A percentile compares a stretch with the other conserved stretches of the same genome.
phyloP scores from a whole-genome alignment of 1,140 invertebrate genomes.

The Pogonognathellus flavescens region DNA sequence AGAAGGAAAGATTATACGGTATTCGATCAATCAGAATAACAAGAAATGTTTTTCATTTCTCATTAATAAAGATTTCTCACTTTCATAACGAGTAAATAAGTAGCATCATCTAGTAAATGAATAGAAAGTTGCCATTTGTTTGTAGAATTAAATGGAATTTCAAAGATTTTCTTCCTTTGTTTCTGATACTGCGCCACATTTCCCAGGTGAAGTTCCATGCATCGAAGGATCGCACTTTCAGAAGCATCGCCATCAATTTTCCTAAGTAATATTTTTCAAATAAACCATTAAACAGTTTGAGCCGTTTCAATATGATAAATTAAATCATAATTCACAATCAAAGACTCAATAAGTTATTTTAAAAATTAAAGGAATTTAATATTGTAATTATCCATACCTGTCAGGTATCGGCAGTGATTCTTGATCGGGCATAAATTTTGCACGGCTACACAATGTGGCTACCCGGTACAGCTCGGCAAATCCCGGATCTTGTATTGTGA shows the following conservation, averaged over 20 bases:
- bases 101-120: constrained; percentile 68
- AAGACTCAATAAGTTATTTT: neutral
- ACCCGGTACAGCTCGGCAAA: constrained; percentile 90
- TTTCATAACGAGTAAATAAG: constrained; percentile 77
- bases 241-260: constrained; percentile 75
- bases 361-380: too few relatives aligned
- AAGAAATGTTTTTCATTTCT: too few relatives aligned
- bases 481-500: constrained; percentile 73
- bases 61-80: too few relatives aligned
- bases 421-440: constrained; percentile 95
- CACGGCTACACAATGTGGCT: constrained; percentile 94
- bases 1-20: too few relatives aligned
- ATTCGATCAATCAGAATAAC: too few relatives aligned
- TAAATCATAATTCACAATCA: too few relatives aligned
- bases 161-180: constrained; percentile 75
- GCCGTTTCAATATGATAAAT: too few relatives aligned
- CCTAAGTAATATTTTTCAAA: too few relatives aligned
- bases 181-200: constrained; percentile 73
- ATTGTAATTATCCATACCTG: constrained; percentile 69
- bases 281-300: too few relatives aligned
- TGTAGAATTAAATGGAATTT: constrained; percentile 79
- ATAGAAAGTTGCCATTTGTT: constrained; percentile 72
- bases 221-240: constrained; percentile 76
- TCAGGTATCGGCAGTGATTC: constrained; percentile 92
- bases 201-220: constrained; percentile 73